phyloP scores from a whole-genome alignment of 2,888 invertebrate genomes.

The Euproctis similis region DNA sequence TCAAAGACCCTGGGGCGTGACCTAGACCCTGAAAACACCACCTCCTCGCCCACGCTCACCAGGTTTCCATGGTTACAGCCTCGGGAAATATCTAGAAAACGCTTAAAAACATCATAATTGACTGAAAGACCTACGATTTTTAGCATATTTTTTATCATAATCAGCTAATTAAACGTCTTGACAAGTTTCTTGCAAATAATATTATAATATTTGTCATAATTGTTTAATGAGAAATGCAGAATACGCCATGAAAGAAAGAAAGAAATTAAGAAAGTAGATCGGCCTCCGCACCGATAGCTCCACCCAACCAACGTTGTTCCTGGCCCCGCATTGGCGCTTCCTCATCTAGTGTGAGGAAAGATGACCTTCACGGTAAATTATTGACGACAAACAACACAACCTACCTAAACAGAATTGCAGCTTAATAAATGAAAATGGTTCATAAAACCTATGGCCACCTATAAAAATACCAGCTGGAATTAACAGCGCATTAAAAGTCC shows the following conservation, averaged over 20 bases:
- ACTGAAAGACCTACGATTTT: too few relatives aligned
- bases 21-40: slow-evolving; percentile 74
- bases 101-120: slow-evolving; percentile 29
- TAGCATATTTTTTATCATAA: too few relatives aligned
- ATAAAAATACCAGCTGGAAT: too few relatives aligned
- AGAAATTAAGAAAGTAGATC: slow-evolving; percentile 32
- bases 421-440: slow-evolving; percentile 17
- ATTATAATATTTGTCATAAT: too few relatives aligned
- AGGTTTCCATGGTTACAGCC: slow-evolving; percentile 51
- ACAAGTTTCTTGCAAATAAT: too few relatives aligned
- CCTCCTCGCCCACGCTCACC: slow-evolving; percentile 61
- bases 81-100: slow-evolving; percentile 2
- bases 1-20: slow-evolving; percentile 59
- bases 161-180: too few relatives aligned
- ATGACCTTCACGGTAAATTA: slow-evolving; percentile 42
- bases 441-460: slow-evolving; percentile 4
- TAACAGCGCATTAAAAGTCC: not conserved
- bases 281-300: slow-evolving; percentile 45
- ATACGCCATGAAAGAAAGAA: slow-evolving; percentile 39
- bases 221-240: slow-evolving; percentile 16
- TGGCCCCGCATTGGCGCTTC: slow-evolving; percentile 52
- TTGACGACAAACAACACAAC: slow-evolving; percentile 41
- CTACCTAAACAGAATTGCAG: slow-evolving; percentile 23
- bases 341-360: slow-evolving; percentile 43
- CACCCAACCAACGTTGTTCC: slow-evolving; percentile 46